phyloP scores from a whole-genome alignment of 92 coral and sea anemone genomes.

The Bergia sp. region DNA sequence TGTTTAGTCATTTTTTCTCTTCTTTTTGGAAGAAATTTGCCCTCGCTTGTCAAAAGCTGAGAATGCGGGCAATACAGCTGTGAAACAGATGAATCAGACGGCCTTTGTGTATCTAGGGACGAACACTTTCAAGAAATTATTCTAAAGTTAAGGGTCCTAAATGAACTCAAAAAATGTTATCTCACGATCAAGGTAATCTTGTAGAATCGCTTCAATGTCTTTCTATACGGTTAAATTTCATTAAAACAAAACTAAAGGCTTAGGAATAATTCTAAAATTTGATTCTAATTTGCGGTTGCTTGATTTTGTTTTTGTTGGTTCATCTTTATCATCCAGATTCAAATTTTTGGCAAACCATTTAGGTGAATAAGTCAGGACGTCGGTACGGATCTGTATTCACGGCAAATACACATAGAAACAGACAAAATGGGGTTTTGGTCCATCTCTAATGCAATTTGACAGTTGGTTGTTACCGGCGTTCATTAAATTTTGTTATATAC shows the following conservation, averaged over 20 bases:
- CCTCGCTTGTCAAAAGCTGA: neutral
- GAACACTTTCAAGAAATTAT: neutral
- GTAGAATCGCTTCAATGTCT: neutral
- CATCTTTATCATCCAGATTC: neutral
- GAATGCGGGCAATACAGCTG: conserved; percentile 20
- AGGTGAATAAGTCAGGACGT: neutral
- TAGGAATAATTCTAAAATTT: neutral
- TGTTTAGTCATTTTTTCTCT: neutral
- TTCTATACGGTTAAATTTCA: conserved; percentile 14
- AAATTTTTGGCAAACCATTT: no score
- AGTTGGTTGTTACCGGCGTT: neutral
- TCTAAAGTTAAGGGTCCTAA: neutral
- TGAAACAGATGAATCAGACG: conserved; percentile 4
- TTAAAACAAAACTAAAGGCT: neutral
- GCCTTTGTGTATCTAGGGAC: conserved; percentile 17
- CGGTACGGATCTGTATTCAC: neutral
- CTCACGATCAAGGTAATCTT: conserved; percentile 3
- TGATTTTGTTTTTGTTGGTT: neutral
- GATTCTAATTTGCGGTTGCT: neutral
- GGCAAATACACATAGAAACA: neutral
- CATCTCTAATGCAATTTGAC: no score
- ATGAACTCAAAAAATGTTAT: neutral
- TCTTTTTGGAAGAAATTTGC: neutral
- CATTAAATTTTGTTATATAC: neutral
- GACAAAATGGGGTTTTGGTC: neutral